phyloP scores from a whole-genome alignment of 2,113 vertebrate species.

The Eptatretus burgeri region DNA sequence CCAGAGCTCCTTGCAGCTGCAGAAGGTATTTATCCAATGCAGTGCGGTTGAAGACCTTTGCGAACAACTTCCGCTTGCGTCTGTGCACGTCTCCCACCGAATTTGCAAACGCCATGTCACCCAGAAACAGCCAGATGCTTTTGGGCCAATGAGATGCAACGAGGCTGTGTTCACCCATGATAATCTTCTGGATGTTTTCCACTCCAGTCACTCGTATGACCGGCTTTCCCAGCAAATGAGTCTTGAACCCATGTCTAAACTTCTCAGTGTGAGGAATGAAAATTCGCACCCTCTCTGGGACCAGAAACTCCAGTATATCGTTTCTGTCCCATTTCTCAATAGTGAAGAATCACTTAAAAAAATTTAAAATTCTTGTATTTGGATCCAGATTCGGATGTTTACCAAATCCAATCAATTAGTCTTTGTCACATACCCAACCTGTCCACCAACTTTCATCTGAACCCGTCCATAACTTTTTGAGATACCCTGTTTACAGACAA shows the following conservation, averaged over 20 bases:
- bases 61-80: constrained; percentile 57
- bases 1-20: constrained; percentile 41
- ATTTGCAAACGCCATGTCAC: constrained; percentile 46
- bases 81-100: constrained; percentile 49
- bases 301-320: too few relatives aligned
- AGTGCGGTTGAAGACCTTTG: constrained; percentile 37
- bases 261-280: constrained; percentile 56
- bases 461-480: too few relatives aligned
- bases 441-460: too few relatives aligned
- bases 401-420: too few relatives aligned
- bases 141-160: constrained; percentile 77
- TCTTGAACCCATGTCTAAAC: constrained; percentile 74
- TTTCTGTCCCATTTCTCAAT: too few relatives aligned
- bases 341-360: too few relatives aligned
- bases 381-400: too few relatives aligned
- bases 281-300: constrained; percentile 69
- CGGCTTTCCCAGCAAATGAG: constrained; percentile 63
- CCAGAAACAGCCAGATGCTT: constrained; percentile 67
- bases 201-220: constrained; percentile 69
- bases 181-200: constrained; percentile 59
- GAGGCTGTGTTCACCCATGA: constrained; percentile 62
- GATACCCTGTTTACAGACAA: too few relatives aligned
- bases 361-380: too few relatives aligned
- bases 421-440: too few relatives aligned
- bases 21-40: constrained; percentile 66